These are phyloP conservation scores for Chondrilla cf. caribensis DNA, from an alignment of 37 sponge, comb jelly and placozoan genomes.

Conservation along the genomic window DNA sequence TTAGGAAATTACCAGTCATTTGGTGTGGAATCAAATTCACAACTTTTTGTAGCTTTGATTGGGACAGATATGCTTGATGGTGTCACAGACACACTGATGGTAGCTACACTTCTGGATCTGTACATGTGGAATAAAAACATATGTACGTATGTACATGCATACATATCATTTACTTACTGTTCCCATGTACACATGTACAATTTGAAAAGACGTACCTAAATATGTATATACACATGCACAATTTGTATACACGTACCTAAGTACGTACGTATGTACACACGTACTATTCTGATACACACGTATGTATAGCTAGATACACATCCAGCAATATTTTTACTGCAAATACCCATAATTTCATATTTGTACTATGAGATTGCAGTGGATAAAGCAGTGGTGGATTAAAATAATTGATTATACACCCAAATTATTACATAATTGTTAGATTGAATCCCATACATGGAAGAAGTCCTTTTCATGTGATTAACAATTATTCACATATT, in stretches of 20 bases:
- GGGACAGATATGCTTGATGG: constrained; percentile 5
- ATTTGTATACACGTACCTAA: neutral
- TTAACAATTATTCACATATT: no score
- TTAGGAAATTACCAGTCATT: neutral
- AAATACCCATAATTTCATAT: no score
- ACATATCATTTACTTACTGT: neutral
- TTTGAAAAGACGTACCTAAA: neutral
- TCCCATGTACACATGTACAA: neutral
- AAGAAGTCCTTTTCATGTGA: no score
- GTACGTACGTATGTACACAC: constrained; percentile 1
- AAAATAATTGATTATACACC: no score
- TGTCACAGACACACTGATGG: neutral
- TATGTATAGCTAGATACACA: no score
- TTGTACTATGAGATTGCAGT: no score
- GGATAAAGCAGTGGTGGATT: no score
- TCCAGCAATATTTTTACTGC: no score
- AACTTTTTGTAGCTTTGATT: neutral
- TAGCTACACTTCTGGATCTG: constrained; percentile 5
- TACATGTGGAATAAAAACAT: neutral
- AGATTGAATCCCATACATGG: no score
- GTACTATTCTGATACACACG: no score
- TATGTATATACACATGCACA: neutral
- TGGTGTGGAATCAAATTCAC: neutral
- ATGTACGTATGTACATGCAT: neutral
- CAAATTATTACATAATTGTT: no score